Evolutionary conservation across 30 jellyfish, hydroid and myxozoan species (phyloP).

Genomic region (Turritopsis dohrnii): DNA sequence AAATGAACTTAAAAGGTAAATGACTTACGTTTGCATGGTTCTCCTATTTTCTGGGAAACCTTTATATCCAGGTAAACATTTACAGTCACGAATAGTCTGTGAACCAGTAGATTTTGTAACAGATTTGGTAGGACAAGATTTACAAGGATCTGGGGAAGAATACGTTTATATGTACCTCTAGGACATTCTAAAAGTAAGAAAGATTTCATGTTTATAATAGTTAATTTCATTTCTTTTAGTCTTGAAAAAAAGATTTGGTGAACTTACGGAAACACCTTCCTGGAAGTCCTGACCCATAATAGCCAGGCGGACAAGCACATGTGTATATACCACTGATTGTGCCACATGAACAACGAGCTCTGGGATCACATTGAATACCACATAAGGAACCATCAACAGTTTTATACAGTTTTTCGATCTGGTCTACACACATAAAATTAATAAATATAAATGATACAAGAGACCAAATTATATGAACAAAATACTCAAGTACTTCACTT

Average conservation of each 20-base stretch:
- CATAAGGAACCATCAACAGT: slow-evolving; percentile 45
- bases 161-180: slow-evolving; percentile 71
- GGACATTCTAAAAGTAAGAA: slow-evolving; percentile 56
- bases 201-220: not conserved
- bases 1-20: not conserved
- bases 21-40: slow-evolving; percentile 65
- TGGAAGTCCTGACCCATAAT: slow-evolving; percentile 81
- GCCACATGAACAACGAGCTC: slow-evolving; percentile 91
- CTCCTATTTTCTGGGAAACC: slow-evolving; percentile 86
- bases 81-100: slow-evolving; percentile 53
- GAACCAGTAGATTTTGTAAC: slow-evolving; percentile 52
- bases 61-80: slow-evolving; percentile 64
- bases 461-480: not conserved
- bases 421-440: slow-evolving; percentile 79
- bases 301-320: slow-evolving; percentile 92
- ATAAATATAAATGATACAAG: not conserved
- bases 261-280: slow-evolving; percentile 76
- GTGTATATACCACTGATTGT: slow-evolving; percentile 91
- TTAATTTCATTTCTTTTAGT: not conserved
- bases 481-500: not conserved
- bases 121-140: slow-evolving; percentile 71
- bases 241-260: not conserved
- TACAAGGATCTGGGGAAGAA: slow-evolving; percentile 97
- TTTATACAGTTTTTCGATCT: slow-evolving; percentile 73
- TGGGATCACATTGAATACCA: slow-evolving; percentile 65